Conservation (phyloP, 37 sponge, comb jelly and placozoan genomes). For the Theonella swinhoei region DNA sequence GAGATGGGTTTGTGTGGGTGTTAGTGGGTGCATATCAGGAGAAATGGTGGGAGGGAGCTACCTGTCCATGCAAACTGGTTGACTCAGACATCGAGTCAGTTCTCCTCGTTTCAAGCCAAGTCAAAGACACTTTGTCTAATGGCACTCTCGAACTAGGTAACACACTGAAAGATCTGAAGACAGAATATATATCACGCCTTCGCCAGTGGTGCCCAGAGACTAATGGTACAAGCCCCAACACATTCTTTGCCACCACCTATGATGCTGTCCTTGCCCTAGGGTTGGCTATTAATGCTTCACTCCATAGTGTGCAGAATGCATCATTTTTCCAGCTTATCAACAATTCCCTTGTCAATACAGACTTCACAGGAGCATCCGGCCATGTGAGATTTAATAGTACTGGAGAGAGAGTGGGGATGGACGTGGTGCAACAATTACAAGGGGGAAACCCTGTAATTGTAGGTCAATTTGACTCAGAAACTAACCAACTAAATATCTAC, state of each 20-base stretch:
- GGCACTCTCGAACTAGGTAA: constrained; percentile 1
- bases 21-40: constrained; percentile 1
- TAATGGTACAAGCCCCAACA: neutral
- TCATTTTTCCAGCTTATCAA: neutral
- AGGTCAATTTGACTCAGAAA: neutral
- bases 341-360: neutral
- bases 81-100: constrained; percentile 8
- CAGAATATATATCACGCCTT: neutral
- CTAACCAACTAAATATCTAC: neutral
- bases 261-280: constrained; percentile 17
- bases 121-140: neutral
- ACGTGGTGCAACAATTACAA: constrained; percentile 7
- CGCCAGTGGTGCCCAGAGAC: neutral
- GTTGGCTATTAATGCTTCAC: neutral
- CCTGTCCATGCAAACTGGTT: neutral
- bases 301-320: neutral
- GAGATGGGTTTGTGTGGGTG: constrained; percentile 15
- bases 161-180: constrained; percentile 9
- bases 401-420: constrained; percentile 7
- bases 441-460: neutral
- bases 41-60: constrained; percentile 19
- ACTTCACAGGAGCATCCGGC: constrained; percentile 20
- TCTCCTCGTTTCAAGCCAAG: constrained; percentile 6
- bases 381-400: neutral
- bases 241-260: constrained; percentile 6